A percentile compares a stretch with the other conserved stretches of the same genome.
Conservation (phyloP, 2,888 invertebrate genomes). For the Lasioglossum vierecki region DNA sequence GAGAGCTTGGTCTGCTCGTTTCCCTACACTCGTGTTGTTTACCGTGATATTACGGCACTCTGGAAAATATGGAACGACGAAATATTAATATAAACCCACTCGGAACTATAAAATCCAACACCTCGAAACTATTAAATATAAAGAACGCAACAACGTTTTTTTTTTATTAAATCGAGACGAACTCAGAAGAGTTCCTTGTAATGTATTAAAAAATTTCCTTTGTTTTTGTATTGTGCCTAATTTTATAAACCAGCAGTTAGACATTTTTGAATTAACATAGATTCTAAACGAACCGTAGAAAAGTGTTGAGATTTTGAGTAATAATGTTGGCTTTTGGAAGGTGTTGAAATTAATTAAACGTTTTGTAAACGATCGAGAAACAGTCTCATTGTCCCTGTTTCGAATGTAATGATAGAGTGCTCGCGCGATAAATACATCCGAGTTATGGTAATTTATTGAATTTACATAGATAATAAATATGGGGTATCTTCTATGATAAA, state of each 20-base stretch:
- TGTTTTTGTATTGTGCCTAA: no score
- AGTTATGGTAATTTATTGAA: background rate
- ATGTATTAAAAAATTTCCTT: no score
- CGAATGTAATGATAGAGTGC: background rate
- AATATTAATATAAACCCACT: slow-evolving; percentile 38
- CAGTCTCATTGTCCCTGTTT: background rate
- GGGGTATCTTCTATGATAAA: slow-evolving; percentile 2
- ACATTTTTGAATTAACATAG: background rate
- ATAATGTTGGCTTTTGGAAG: background rate
- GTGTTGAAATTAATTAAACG: background rate
- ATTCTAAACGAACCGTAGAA: background rate
- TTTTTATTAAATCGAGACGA: background rate
- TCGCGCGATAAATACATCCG: background rate
- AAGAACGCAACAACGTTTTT: background rate
- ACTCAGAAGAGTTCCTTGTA: no score
- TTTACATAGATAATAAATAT: slow-evolving; percentile 14
- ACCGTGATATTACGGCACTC: slow-evolving; percentile 40
- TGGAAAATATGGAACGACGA: slow-evolving; percentile 33
- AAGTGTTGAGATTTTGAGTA: background rate
- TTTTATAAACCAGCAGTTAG: no score
- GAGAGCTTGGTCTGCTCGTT: slow-evolving; percentile 48
- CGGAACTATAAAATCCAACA: background rate
- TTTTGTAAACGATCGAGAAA: background rate
- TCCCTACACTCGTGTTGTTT: slow-evolving; percentile 29
- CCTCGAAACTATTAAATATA: background rate